Base-by-base conservation (phyloP, 2,113 vertebrate genomes). In the Carollia perspicillata region DNA sequence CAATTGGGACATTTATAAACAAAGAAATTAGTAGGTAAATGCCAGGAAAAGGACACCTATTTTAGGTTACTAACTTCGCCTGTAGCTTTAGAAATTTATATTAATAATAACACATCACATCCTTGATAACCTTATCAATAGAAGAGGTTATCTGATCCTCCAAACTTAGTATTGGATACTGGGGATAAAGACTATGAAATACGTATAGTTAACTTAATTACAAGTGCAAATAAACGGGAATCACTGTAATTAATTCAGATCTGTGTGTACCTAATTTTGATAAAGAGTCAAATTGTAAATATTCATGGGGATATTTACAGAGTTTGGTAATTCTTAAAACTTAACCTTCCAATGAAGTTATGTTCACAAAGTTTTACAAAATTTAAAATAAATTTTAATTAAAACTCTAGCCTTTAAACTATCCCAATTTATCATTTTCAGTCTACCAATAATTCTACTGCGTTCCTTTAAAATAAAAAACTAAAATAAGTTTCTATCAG, bases 21-120 rank as follows among this genome's bases (percentile, higher is more conserved):
- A 63, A 40, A 79, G 11, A 95, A 88, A 28, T 81, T 77, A 80
- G 66, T 65, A 89, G 58, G 37, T 10, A 96, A 87, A 95, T 47
- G 71, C 69, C 60, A 83, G 33, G 35, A 53, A 90, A 79, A 60
- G 17, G 26, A 28, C 3, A 93, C 37, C 47, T 75, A 60, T 37
- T 51, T 74, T 6, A 77, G 28, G 53, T 53, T 69, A 86, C 35
- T 37, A 78, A 79, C 55, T 84, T 85, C 28, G 53, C 26, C 58
- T 33, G 26, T 84, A 94, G 66, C 22, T 94, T 94, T 91, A 93
- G 14, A 97, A 84, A 80, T 47, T 72, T 75, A 23, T 42, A n/a
- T 60, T 85, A 68, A 40, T 92, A 92, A 51, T 95, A 85, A 86
- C 4, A 93, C 8, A 77, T 68, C 16, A 66, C 58, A 63, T 71